Base-by-base conservation (phyloP, 2,797 vertebrate genomes). In the Sardinella longiceps region DNA sequence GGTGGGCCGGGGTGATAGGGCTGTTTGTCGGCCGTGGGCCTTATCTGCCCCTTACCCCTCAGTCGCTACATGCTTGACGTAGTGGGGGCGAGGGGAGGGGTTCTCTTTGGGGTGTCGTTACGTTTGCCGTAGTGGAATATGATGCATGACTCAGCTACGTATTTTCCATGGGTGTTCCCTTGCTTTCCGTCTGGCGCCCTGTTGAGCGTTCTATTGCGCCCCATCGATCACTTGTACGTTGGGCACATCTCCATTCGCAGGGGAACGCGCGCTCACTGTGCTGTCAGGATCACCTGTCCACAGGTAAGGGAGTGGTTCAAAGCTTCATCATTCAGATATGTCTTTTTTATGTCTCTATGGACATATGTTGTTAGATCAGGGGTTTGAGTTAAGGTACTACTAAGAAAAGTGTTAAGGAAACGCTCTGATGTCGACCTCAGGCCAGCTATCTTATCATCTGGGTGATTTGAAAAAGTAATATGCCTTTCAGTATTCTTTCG, bases 91-190 rank as follows among this genome's bases (percentile, higher is more conserved):
- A 81, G 66, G 80, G 23, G 70, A 81, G 66, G 80, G 23, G 70
- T 43, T 43, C 70, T 23, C 18, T 11, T 18, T 43, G 88, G 88
- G 89, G 90, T 90, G 83, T 83, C 51, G 28, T 84, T 6, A 88
- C 83, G 87, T 48, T 5, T 6, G 43, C 85, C 5, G 18, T 20
- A 43, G 0, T 70, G 63, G 10, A 15, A 12, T 18, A 89, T 88
- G 90, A 94, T 92, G 89, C 85, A 82, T 90, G 91, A 90, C 88
- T 85, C 80, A 77, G 82, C 80, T 81, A 80, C 82, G 43, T 80
- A 81, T 91, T 92, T 90, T 87, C 18, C 82, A 88, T 93, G 94
- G 94, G 94, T 95, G 94, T 95, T 95, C 90, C 94, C 90, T 80
- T 86, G 60, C 70, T 77, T 77, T 77, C 39, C 15, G 46, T 81